These are phyloP conservation scores for Morpho deidamia DNA, from an alignment of 2,888 invertebrate genomes.

Conservation along the genomic window DNA sequence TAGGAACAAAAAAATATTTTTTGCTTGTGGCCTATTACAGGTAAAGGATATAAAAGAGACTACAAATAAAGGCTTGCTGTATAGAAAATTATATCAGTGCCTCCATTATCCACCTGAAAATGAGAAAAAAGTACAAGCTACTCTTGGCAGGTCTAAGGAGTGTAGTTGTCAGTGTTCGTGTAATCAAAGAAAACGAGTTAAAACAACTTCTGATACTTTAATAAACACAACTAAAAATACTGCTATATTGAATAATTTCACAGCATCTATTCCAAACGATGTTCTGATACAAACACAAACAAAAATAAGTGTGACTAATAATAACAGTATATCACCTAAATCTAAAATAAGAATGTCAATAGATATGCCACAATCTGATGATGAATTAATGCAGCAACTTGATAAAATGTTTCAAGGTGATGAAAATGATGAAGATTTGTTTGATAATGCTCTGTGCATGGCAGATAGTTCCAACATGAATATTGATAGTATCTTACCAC, in stretches of 20 bases:
- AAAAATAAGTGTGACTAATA: background rate
- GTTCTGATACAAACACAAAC: background rate
- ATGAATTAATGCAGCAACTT: slow-evolving; percentile 59
- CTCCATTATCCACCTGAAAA: slow-evolving; percentile 48
- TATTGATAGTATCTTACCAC: slow-evolving; percentile 26
- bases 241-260: slow-evolving; percentile 15
- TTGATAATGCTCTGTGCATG: slow-evolving; percentile 50
- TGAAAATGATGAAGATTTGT: slow-evolving; percentile 62
- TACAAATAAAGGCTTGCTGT: slow-evolving; percentile 53
- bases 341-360: slow-evolving; percentile 29
- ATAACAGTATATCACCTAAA: slow-evolving; percentile 21
- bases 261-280: background rate
- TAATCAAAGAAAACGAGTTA: slow-evolving; percentile 43
- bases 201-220: slow-evolving; percentile 31
- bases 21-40: slow-evolving; percentile 33
- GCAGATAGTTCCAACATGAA: slow-evolving; percentile 33
- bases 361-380: slow-evolving; percentile 50
- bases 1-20: too few species aligned
- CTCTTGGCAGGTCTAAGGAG: slow-evolving; percentile 28
- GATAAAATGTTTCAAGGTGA: slow-evolving; percentile 65
- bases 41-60: slow-evolving; percentile 57
- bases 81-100: slow-evolving; percentile 52
- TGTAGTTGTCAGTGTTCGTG: slow-evolving; percentile 53
- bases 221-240: slow-evolving; percentile 16
- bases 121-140: slow-evolving; percentile 54